A percentile compares a stretch with the other conserved stretches of the same genome.
phyloP scores from a whole-genome alignment of 2,113 vertebrate genomes.

The Coregonus clupeaformis region DNA sequence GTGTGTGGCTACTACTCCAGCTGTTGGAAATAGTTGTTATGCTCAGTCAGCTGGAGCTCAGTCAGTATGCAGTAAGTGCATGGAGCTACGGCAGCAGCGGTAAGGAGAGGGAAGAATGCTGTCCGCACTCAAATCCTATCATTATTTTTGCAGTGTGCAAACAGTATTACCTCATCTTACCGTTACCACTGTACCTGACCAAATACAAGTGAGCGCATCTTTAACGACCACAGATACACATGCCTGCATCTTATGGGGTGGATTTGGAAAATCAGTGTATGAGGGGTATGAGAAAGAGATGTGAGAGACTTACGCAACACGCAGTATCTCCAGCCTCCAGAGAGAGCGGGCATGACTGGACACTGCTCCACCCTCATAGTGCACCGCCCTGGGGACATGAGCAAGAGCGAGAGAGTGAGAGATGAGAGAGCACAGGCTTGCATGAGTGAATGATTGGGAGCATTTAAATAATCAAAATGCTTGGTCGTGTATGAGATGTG shows the following conservation, averaged over 20 bases:
- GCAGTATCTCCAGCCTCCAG: slow-evolving; percentile 92
- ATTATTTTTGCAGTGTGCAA: not conserved
- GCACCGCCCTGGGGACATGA: slow-evolving; percentile 77
- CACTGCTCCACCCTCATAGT: slow-evolving; percentile 88
- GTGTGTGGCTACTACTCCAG: slow-evolving; percentile 91
- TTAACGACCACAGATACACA: not conserved
- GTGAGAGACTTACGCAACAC: slow-evolving; percentile 86
- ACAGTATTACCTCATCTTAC: too few relatives aligned
- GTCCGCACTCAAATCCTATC: not conserved
- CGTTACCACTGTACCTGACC: too few relatives aligned
- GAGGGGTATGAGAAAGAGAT: not conserved
- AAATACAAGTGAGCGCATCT: not conserved
- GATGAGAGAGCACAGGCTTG: not conserved
- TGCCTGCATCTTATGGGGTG: not conserved
- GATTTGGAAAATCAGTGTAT: not conserved
- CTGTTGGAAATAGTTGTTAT: slow-evolving; percentile 58
- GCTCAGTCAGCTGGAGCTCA: too few relatives aligned
- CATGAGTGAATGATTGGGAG: not conserved
- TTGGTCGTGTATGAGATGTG: not conserved
- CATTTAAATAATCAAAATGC: not conserved
- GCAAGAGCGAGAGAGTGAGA: not conserved
- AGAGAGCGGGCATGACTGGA: slow-evolving; percentile 89
- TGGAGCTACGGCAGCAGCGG: not conserved
- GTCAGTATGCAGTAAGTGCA: not conserved
- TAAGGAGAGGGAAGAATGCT: not conserved